These are phyloP conservation scores for Lipophrys pholis DNA, from an alignment of 2,113 vertebrate genomes.

Conservation along the genomic window DNA sequence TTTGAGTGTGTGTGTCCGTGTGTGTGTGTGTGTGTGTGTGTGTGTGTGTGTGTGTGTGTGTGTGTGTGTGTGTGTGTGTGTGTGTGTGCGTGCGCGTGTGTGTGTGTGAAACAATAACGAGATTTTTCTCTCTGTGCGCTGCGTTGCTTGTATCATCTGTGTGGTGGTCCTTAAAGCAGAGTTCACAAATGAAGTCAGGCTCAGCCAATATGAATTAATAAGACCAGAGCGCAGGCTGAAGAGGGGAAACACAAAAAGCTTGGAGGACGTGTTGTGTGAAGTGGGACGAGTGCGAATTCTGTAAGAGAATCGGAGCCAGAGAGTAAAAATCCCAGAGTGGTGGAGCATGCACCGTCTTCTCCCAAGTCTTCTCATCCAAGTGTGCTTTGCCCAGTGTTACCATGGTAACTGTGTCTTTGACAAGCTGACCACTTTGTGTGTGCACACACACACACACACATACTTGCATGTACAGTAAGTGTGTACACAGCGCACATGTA, in stretches of 20 bases:
- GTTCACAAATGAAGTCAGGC: conserved; percentile 26
- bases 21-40: no score
- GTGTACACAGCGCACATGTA: conserved; percentile 10
- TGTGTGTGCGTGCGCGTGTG: neutral
- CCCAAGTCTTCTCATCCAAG: conserved; percentile 49
- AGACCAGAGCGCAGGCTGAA: conserved; percentile 12
- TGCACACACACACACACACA: conserved; percentile 13
- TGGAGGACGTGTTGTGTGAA: conserved; percentile 53
- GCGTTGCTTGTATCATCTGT: no score
- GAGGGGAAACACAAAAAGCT: conserved; percentile 30
- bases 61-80: no score
- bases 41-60: no score
- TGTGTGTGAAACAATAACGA: conserved; percentile 19
- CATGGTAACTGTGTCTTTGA: conserved; percentile 66
- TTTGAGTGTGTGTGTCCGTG: no score
- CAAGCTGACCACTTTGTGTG: conserved; percentile 50
- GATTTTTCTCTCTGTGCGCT: conserved; percentile 4
- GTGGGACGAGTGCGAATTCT: conserved; percentile 57
- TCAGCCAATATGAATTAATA: conserved; percentile 23
- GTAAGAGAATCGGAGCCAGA: conserved; percentile 44
- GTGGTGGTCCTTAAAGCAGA: neutral
- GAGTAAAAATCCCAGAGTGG: conserved; percentile 59
- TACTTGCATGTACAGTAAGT: conserved; percentile 19
- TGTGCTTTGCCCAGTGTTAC: conserved; percentile 60
- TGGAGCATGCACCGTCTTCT: conserved; percentile 32